Percentiles rank a stretch among this genome's conserved stretches.
phyloP scores from a whole-genome alignment of 2,888 invertebrate species.

The Mycogona germanica region DNA sequence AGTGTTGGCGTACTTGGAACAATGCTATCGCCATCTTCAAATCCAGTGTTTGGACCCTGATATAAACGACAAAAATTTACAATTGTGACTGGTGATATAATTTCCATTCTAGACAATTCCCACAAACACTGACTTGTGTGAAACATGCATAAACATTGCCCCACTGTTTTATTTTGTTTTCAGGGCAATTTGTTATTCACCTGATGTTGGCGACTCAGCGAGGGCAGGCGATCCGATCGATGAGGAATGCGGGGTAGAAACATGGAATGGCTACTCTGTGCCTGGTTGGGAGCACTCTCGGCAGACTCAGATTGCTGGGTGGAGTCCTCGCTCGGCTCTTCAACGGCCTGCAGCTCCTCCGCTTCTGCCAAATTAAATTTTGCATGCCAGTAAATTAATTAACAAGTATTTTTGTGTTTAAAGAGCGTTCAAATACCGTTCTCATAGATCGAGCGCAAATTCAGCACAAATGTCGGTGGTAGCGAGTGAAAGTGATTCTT shows the following conservation, averaged over 20 bases:
- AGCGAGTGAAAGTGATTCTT: too few species aligned
- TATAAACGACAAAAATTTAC: conserved; percentile 16
- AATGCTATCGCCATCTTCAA: conserved; percentile 59
- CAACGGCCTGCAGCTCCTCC: neutral
- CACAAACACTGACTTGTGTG: too few species aligned
- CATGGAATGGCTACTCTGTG: conserved; percentile 6
- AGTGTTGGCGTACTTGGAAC: conserved; percentile 83
- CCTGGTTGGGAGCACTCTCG: neutral
- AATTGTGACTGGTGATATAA: conserved; percentile 11
- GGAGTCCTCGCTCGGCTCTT: neutral
- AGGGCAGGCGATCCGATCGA: conserved; percentile 22
- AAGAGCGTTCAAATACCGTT: too few species aligned
- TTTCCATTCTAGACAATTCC: conserved; percentile 26
- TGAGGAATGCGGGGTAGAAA: conserved; percentile 9
- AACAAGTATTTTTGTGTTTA: too few species aligned
- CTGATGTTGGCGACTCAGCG: conserved; percentile 25
- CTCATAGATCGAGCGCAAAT: too few species aligned
- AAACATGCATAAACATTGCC: too few species aligned
- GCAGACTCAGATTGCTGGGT: neutral
- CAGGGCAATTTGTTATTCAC: too few species aligned
- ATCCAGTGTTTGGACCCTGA: conserved; percentile 42
- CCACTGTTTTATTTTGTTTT: too few species aligned
- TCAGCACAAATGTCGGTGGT: too few species aligned
- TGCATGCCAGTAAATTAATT: too few species aligned
- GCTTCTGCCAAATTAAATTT: too few species aligned